phyloP scores from a whole-genome alignment of 2,888 invertebrate genomes.

The Carcina quercana region DNA sequence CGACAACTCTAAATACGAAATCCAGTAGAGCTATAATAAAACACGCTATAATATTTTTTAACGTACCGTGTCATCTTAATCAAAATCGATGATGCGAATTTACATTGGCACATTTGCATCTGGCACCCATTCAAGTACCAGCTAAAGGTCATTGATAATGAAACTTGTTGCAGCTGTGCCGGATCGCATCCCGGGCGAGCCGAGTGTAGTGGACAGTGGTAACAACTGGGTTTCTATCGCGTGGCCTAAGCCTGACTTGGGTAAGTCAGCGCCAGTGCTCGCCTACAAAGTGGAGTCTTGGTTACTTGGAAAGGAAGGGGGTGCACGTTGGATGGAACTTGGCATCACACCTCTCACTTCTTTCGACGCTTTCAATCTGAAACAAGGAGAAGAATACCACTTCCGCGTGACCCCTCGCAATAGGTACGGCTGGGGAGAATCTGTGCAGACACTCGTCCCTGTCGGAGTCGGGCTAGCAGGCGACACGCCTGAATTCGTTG shows the following conservation, averaged over 20 bases:
- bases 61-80: no score
- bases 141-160: conserved; percentile 48
- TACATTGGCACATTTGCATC: conserved; percentile 38
- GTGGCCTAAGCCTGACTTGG: conserved; percentile 86
- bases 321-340: conserved; percentile 88
- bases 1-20: no score
- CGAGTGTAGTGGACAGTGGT: conserved; percentile 86
- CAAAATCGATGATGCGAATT: conserved; percentile 3
- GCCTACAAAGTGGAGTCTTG: conserved; percentile 90
- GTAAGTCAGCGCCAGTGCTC: conserved; percentile 80
- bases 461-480: conserved; percentile 79
- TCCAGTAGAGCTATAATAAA: not conserved
- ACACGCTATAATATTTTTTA: no score
- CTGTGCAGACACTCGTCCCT: conserved; percentile 79
- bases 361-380: conserved; percentile 89
- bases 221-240: conserved; percentile 87
- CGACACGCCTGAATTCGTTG: conserved; percentile 84
- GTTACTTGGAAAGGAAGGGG: conserved; percentile 85
- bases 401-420: conserved; percentile 92
- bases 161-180: conserved; percentile 81
- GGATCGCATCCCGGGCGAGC: conserved; percentile 83
- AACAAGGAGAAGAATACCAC: conserved; percentile 86
- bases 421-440: conserved; percentile 92
- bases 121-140: conserved; percentile 53
- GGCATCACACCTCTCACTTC: conserved; percentile 86